Percentiles rank a stretch among this genome's conserved stretches.
These are phyloP conservation scores for Heliconius hortense DNA, from an alignment of 2,888 invertebrate species.

Conservation along the genomic window DNA sequence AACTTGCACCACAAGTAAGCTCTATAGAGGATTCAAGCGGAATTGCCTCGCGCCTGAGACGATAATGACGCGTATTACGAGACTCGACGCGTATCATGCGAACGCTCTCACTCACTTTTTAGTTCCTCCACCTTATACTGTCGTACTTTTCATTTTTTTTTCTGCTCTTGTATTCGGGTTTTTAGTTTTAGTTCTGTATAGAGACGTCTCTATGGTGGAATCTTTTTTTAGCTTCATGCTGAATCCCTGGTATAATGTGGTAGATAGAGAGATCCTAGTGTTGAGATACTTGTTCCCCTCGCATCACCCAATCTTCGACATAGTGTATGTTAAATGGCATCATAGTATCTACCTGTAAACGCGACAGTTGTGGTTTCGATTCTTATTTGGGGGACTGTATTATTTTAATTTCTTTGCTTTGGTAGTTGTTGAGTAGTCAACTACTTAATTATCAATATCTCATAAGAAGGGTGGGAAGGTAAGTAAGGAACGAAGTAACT, in stretches of 20 bases:
- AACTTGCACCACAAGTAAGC: slow-evolving; percentile 50
- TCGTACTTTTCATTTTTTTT: not conserved
- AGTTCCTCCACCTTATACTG: slow-evolving; percentile 13
- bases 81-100: slow-evolving; percentile 39
- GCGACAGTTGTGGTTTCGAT: too few species aligned
- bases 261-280: not conserved
- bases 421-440: too few species aligned
- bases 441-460: too few species aligned
- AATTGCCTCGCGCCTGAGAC: slow-evolving; percentile 54
- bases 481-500: too few species aligned
- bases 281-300: not conserved
- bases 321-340: too few species aligned
- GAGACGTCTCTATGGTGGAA: not conserved
- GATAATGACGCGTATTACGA: slow-evolving; percentile 47
- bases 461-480: too few species aligned
- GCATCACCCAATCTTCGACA: not conserved
- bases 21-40: slow-evolving; percentile 58
- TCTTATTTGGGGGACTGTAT: too few species aligned
- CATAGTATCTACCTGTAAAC: too few species aligned
- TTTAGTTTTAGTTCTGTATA: not conserved
- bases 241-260: too few species aligned
- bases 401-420: too few species aligned
- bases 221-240: too few species aligned
- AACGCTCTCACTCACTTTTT: slow-evolving; percentile 4
- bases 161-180: slow-evolving; percentile 10